These are phyloP conservation scores for Nansenia antarctica DNA, from an alignment of 2,113 vertebrate species.

Conservation along the genomic window DNA sequence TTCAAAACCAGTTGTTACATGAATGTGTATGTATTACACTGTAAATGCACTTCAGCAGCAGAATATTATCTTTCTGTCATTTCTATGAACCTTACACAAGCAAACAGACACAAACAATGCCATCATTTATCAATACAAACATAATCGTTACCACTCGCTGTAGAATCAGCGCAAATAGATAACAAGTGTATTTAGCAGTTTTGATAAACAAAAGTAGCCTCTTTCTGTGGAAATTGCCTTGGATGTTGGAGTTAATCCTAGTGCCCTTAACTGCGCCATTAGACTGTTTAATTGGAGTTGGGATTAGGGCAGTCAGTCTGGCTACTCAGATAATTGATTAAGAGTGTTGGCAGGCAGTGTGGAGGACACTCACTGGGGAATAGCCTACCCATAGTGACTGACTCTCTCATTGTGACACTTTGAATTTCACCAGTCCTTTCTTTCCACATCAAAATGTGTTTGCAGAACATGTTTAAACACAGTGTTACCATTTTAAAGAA, in stretches of 20 bases:
- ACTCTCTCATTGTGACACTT: constrained; percentile 30
- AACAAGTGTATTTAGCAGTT: constrained; percentile 8
- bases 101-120: constrained; percentile 2
- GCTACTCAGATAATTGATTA: constrained; percentile 60
- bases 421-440: constrained; percentile 17
- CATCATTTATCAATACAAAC: constrained; percentile 26
- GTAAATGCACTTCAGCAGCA: too few relatives aligned
- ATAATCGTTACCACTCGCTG: constrained; percentile 12
- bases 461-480: constrained; percentile 34
- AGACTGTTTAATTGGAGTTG: constrained; percentile 61
- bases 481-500: constrained; percentile 2
- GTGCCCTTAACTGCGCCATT: constrained; percentile 53
- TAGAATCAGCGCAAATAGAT: constrained; percentile 25
- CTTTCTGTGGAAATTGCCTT: constrained; percentile 30
- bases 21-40: not conserved
- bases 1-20: too few relatives aligned
- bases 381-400: constrained; percentile 43
- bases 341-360: constrained; percentile 50
- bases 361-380: constrained; percentile 56
- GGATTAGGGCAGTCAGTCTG: constrained; percentile 62
- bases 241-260: constrained; percentile 55
- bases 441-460: constrained; percentile 15
- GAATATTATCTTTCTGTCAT: not conserved
- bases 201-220: constrained; percentile 21
- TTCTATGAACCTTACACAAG: not conserved